phyloP scores from a whole-genome alignment of 2,797 vertebrate species.

The Triplophysa yarkandensis region DNA sequence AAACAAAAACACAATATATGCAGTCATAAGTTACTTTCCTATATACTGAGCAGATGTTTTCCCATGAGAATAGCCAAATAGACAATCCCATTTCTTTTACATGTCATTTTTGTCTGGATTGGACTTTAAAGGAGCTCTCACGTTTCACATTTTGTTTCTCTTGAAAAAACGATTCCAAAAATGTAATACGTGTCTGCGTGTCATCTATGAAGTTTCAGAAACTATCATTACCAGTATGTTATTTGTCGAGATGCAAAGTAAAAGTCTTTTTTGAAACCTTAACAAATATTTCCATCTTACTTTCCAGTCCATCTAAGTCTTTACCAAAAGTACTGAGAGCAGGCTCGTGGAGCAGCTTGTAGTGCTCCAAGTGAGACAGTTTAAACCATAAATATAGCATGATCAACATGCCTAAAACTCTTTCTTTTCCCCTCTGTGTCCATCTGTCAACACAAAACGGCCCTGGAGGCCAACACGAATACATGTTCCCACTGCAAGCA shows the following conservation, averaged over 20 bases:
- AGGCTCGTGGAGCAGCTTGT: conserved; percentile 1
- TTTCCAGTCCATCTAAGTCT: not conserved
- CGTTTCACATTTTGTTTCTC: not conserved
- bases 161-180: not conserved
- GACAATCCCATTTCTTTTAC: not conserved
- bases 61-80: not conserved
- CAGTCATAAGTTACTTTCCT: not conserved
- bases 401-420: conserved; percentile 28
- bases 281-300: not conserved
- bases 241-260: no score
- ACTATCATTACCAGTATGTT: not conserved
- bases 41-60: not conserved
- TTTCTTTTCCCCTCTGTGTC: conserved; percentile 33
- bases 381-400: conserved; percentile 36
- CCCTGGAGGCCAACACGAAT: conserved; percentile 20
- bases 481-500: conserved; percentile 29
- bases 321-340: not conserved
- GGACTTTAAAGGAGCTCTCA: not conserved
- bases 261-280: not conserved
- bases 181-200: not conserved
- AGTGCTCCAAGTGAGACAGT: conserved; percentile 17
- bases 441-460: conserved; percentile 49
- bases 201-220: no score
- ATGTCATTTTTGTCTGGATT: not conserved
- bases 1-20: not conserved